Evolutionary conservation across 2,113 vertebrate species (phyloP), one percentile per base, ranked within the genome.

Genomic region (Cranoglanis bouderius): DNA sequence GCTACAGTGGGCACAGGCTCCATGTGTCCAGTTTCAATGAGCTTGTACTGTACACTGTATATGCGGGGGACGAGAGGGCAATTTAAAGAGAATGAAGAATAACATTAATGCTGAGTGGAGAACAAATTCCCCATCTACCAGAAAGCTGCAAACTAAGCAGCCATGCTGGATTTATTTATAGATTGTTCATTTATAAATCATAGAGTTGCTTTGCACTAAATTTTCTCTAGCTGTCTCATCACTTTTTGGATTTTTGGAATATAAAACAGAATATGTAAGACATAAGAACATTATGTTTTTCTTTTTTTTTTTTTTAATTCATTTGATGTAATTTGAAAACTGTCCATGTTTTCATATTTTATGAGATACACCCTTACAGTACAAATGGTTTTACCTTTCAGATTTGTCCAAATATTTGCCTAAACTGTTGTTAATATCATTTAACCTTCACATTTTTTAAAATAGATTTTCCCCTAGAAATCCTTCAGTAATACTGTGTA

Each of bases 91-190:
- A 90, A 90, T 86, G 70, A 85, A 24, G 77, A 86, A 67, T 75
- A 86, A 78, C 67, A 87, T 89, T 74, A 87, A 84, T 75, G 29
- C 49, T 85, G 74, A 85, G 65, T 55, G 70, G 53, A 83, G 65
- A 88, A 88, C 19, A 19, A 70, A 90, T 70, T 87, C 80, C 70
- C 84, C 63, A 55, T 88, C 81, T 74, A 35, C 72, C 49, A 70
- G 49, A 57, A 75, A 77, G 78, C 84, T 78, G 57, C 43, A 55
- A 74, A 84, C 65, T 12, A 83, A 86, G 84, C 89, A 86, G 57
- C 43, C 18, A 4, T 82, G 55, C 57, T 86, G 53, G 90, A 67
- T 88, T 88, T 88, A 87, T 90, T 87, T 80, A 88, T 90, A 89
- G 87, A 70, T 49, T 32, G 29, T 4, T n/a, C 55, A 72, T 59